A percentile compares a stretch with the other conserved stretches of the same genome.
Conservation (phyloP, 1,140 invertebrate species). For the Lepidurus packardi region DNA sequence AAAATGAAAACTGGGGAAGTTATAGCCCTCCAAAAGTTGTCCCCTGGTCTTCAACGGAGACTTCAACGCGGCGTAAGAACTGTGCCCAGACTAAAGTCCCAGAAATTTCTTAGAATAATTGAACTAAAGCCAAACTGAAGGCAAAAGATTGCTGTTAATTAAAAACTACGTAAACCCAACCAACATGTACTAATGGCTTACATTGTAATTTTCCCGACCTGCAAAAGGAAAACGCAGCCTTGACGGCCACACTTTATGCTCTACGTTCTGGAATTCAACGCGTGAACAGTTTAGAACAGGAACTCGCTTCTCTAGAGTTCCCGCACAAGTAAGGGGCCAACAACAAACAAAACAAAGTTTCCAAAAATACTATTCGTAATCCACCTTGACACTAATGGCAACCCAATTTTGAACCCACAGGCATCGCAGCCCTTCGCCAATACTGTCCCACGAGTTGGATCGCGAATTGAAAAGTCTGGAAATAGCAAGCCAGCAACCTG, state of each 20-base stretch:
- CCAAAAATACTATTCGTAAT: background rate
- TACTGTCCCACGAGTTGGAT: background rate
- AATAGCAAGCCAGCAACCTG: background rate
- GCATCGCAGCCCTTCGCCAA: background rate
- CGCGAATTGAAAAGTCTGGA: background rate
- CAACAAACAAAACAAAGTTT: background rate
- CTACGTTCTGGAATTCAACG: background rate
- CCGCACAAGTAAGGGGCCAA: background rate
- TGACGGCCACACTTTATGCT: background rate
- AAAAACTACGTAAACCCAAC: too few relatives aligned
- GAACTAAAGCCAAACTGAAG: too few relatives aligned
- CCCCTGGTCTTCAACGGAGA: too few relatives aligned
- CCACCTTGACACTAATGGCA: background rate
- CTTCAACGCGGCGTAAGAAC: too few relatives aligned
- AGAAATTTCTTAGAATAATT: too few relatives aligned
- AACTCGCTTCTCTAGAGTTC: background rate
- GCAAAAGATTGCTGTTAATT: too few relatives aligned
- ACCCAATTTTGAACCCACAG: background rate
- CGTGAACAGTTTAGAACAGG: slow-evolving; percentile 10
- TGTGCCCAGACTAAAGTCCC: too few relatives aligned
- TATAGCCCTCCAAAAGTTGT: too few relatives aligned
- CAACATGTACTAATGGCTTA: too few relatives aligned
- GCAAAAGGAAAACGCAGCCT: background rate
- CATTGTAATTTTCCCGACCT: background rate
- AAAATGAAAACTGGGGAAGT: too few relatives aligned